Conservation (phyloP, 2,888 invertebrate species). For the Phytoseiulus persimilis region DNA sequence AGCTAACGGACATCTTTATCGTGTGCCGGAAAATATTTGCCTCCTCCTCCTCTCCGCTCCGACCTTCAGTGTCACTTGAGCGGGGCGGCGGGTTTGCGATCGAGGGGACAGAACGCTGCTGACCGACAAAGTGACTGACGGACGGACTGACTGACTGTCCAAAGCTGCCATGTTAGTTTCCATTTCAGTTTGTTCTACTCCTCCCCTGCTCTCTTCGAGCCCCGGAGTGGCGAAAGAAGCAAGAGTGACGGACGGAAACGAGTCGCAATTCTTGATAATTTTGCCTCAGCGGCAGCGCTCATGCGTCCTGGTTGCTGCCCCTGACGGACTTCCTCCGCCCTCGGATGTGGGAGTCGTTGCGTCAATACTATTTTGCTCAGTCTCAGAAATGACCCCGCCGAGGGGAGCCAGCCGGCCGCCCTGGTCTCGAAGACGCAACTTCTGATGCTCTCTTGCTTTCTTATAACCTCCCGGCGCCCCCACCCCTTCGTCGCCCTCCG, state of each 20-base stretch:
- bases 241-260: not conserved
- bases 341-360: not conserved
- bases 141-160: not conserved
- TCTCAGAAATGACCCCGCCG: not conserved
- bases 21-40: not conserved
- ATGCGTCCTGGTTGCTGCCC: not conserved
- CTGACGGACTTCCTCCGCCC: not conserved
- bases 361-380: not conserved
- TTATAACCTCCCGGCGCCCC: not conserved
- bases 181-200: not conserved
- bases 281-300: not conserved
- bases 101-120: not conserved
- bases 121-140: not conserved
- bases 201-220: not conserved
- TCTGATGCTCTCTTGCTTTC: not conserved
- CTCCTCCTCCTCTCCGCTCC: not conserved
- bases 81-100: not conserved
- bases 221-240: not conserved
- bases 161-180: not conserved
- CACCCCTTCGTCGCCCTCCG: not conserved
- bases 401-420: not conserved
- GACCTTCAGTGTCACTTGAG: not conserved
- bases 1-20: not conserved
- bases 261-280: not conserved
- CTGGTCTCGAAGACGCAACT: not conserved